These are phyloP conservation scores for Aleiodes sp. DNA, from an alignment of 1,140 invertebrate genomes.

Conservation along the genomic window DNA sequence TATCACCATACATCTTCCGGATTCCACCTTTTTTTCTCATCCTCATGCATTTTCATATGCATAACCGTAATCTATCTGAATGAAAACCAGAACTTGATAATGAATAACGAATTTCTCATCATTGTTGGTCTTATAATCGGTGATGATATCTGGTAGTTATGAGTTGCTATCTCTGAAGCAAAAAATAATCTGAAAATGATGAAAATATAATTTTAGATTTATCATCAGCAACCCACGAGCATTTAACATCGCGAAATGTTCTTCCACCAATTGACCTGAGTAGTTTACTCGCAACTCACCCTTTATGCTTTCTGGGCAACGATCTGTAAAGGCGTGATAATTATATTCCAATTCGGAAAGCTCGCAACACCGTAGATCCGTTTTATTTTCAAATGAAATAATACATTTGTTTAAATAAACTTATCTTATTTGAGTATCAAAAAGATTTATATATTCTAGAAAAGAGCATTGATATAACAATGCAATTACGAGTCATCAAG, in stretches of 20 bases:
- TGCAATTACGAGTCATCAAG: not conserved
- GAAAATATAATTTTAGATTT: no score
- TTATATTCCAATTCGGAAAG: constrained; percentile 34
- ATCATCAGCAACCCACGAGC: no score
- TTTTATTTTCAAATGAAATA: not conserved
- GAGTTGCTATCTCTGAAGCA: no score
- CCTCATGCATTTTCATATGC: constrained; percentile 5
- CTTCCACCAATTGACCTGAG: not conserved
- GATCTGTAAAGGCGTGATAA: constrained; percentile 38
- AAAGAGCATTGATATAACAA: not conserved
- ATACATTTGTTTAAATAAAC: constrained; percentile 24
- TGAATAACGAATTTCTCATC: no score
- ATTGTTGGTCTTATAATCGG: no score
- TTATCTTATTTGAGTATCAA: not conserved
- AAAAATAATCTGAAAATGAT: no score
- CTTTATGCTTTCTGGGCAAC: constrained; percentile 25
- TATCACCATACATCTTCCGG: not conserved
- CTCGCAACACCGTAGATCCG: constrained; percentile 39
- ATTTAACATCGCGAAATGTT: no score
- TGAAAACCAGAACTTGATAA: not conserved
- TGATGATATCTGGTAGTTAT: no score
- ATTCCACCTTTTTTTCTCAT: constrained; percentile 5
- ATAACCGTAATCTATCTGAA: not conserved
- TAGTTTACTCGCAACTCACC: constrained; percentile 1
- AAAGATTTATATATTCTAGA: not conserved